Evolutionary conservation across 2,797 vertebrate genomes (phyloP).

Genomic region (Acestrorhynchus altus): DNA sequence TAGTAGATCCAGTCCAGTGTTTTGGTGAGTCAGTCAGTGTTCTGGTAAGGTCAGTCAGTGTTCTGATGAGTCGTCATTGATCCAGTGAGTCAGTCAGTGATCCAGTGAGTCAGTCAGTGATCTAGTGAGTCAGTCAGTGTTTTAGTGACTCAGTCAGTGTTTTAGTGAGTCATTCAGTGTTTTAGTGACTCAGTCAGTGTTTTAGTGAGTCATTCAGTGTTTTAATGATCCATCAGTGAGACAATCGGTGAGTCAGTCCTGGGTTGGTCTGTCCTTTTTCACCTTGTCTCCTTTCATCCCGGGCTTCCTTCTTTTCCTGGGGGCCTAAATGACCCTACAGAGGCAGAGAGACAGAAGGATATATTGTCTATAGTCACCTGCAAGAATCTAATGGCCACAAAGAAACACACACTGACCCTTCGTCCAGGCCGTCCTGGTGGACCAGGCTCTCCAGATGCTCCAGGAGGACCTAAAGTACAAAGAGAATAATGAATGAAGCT

Average conservation of each 20-base stretch:
- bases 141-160: no score
- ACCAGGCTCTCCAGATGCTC: conserved; percentile 86
- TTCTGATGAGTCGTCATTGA: no score
- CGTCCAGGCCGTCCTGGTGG: conserved; percentile 85
- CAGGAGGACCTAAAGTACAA: conserved; percentile 80
- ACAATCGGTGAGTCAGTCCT: neutral
- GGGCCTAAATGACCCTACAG: conserved; percentile 79
- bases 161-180: no score
- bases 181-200: no score
- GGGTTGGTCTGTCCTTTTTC: no score
- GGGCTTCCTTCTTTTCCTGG: conserved; percentile 71
- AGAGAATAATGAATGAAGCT: no score
- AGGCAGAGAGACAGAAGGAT: neutral
- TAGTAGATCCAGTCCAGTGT: no score
- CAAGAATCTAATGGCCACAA: neutral
- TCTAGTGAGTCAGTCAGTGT: neutral
- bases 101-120: no score
- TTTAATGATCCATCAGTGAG: neutral
- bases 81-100: neutral
- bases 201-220: neutral
- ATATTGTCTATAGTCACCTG: neutral
- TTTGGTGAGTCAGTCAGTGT: no score
- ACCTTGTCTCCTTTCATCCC: conserved; percentile 79
- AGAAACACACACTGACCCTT: conserved; percentile 76
- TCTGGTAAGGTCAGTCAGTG: no score